phyloP scores from a whole-genome alignment of 2,888 invertebrate genomes.

The Villa cingulata region DNA sequence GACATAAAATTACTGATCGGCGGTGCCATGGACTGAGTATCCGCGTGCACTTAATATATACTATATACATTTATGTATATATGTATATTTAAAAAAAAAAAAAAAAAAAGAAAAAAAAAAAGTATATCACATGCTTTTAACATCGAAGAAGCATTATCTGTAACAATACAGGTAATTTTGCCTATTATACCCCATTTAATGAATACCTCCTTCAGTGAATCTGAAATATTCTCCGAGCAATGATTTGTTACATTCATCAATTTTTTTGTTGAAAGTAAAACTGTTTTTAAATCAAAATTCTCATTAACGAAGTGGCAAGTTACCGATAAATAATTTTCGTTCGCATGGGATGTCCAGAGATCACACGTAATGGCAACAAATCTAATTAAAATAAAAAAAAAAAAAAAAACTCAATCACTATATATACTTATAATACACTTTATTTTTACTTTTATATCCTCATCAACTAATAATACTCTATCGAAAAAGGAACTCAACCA shows the following conservation, averaged over 20 bases:
- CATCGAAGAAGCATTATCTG: constrained; percentile 2
- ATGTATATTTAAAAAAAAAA: no score
- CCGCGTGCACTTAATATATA: no score
- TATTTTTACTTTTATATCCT: no score
- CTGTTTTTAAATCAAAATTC: not conserved
- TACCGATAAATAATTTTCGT: not conserved
- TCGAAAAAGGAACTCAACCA: no score
- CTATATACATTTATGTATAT: no score
- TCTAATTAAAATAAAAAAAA: no score
- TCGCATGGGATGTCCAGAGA: not conserved
- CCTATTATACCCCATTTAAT: not conserved
- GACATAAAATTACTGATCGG: no score
- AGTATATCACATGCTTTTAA: not conserved
- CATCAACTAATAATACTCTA: no score
- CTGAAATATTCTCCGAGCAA: not conserved
- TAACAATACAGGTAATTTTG: constrained; percentile 1
- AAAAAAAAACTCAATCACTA: no score
- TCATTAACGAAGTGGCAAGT: not conserved
- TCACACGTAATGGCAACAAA: not conserved
- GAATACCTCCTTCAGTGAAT: not conserved
- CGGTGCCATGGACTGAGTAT: no score
- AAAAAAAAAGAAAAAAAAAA: no score
- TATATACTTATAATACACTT: no score
- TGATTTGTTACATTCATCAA: not conserved
- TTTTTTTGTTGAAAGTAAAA: not conserved